These are phyloP conservation scores for Cataglyphis altisquamis DNA, from an alignment of 2,888 invertebrate species.

Conservation along the genomic window DNA sequence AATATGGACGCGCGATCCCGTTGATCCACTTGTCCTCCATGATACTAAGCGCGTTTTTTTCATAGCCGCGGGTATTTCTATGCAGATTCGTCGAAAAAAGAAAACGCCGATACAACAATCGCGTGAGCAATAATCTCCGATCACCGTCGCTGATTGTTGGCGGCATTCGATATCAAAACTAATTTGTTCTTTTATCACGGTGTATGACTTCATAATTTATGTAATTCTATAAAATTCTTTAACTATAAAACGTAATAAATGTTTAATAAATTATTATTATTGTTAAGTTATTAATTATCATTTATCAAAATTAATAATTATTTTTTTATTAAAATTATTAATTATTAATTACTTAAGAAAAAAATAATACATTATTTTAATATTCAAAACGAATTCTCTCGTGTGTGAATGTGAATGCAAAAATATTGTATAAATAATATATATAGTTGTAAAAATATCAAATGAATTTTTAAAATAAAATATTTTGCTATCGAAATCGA, in stretches of 20 bases:
- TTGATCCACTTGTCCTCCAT: conserved; percentile 25
- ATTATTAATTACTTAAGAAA: too few species aligned
- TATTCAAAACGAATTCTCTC: neutral
- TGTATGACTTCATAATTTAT: neutral
- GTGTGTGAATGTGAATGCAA: too few species aligned
- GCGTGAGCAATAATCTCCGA: neutral
- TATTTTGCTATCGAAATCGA: neutral
- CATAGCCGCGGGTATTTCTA: conserved; percentile 16
- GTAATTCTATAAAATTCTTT: conserved; percentile 10
- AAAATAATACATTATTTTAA: neutral
- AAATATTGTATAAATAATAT: neutral
- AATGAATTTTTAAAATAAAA: neutral
- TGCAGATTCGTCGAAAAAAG: conserved; percentile 1
- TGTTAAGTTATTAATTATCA: too few species aligned
- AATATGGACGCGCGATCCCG: conserved; percentile 18
- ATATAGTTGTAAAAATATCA: neutral
- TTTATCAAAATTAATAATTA: too few species aligned
- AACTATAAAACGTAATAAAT: neutral
- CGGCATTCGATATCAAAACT: neutral
- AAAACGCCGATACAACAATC: neutral
- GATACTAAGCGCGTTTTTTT: neutral
- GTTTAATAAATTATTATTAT: too few species aligned
- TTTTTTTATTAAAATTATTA: too few species aligned
- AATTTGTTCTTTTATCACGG: neutral
- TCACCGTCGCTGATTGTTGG: neutral